Conservation (phyloP, 2,888 invertebrate genomes). For the Didymodactylos carnosus region DNA sequence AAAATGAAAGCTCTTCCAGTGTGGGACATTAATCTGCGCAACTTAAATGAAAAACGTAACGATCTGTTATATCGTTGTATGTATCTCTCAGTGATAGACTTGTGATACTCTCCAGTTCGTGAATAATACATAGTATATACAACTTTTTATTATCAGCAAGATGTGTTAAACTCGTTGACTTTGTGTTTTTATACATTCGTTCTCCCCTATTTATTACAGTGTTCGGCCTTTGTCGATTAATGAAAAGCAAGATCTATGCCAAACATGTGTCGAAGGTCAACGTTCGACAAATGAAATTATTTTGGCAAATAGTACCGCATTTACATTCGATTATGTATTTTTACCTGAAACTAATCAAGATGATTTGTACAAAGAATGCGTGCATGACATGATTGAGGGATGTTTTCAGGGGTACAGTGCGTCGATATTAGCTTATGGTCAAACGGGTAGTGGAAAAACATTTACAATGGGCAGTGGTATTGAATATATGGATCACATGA, state of each 20-base stretch:
- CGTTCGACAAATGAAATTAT: background rate
- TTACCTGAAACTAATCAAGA: slow-evolving; percentile 56
- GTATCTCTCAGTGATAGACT: too few species aligned
- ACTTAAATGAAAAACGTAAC: too few species aligned
- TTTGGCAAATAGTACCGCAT: slow-evolving; percentile 35
- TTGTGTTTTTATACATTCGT: too few species aligned
- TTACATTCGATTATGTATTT: slow-evolving; percentile 88
- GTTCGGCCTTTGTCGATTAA: background rate
- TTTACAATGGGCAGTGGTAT: slow-evolving; percentile 11
- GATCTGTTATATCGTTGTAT: too few species aligned
- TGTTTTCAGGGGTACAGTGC: slow-evolving; percentile 14
- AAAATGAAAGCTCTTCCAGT: too few species aligned
- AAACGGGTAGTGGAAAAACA: slow-evolving; percentile 53
- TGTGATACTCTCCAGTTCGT: too few species aligned
- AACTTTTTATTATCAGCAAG: too few species aligned
- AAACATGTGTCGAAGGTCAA: background rate
- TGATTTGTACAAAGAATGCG: slow-evolving; percentile 59
- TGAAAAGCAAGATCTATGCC: background rate
- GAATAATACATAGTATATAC: too few species aligned
- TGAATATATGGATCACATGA: slow-evolving; percentile 1
- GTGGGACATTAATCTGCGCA: too few species aligned
- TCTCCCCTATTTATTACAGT: too few species aligned
- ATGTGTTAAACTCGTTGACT: too few species aligned
- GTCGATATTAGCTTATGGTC: slow-evolving; percentile 19
- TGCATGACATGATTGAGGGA: slow-evolving; percentile 56